These are phyloP conservation scores for Poeciliopsis gracilis DNA, from an alignment of 2,797 vertebrate species.

Conservation along the genomic window DNA sequence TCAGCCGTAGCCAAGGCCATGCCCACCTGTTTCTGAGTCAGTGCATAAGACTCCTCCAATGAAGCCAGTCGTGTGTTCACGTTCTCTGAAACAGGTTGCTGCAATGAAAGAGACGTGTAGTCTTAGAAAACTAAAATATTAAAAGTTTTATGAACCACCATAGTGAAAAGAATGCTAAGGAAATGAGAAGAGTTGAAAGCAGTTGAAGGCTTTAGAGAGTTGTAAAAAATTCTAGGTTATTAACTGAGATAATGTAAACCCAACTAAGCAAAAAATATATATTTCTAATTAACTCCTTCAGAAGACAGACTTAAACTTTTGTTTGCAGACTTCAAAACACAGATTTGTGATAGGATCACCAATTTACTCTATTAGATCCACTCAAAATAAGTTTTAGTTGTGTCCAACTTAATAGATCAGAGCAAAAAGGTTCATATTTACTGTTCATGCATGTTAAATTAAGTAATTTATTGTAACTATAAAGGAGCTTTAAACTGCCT, in stretches of 20 bases:
- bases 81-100: slow-evolving; percentile 54
- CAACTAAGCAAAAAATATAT: not conserved
- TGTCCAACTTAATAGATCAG: not conserved
- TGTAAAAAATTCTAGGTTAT: not conserved
- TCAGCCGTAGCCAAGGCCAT: slow-evolving; percentile 66
- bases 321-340: not conserved
- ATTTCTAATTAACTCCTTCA: not conserved
- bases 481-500: not conserved
- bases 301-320: not conserved
- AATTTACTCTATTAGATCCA: not conserved
- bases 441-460: not conserved
- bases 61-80: slow-evolving; percentile 65
- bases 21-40: slow-evolving; percentile 70
- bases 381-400: not conserved
- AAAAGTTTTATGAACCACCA: not conserved
- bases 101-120: slow-evolving; percentile 29
- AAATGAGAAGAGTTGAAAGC: not conserved
- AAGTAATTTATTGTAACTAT: not conserved
- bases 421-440: not conserved
- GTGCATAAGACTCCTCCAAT: slow-evolving; percentile 64
- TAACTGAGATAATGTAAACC: not conserved
- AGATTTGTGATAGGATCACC: not conserved
- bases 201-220: not conserved
- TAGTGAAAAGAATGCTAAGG: not conserved
- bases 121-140: not conserved